Evolutionary conservation across 2,888 invertebrate species (phyloP).

Genomic region (Campaea margaritaria): DNA sequence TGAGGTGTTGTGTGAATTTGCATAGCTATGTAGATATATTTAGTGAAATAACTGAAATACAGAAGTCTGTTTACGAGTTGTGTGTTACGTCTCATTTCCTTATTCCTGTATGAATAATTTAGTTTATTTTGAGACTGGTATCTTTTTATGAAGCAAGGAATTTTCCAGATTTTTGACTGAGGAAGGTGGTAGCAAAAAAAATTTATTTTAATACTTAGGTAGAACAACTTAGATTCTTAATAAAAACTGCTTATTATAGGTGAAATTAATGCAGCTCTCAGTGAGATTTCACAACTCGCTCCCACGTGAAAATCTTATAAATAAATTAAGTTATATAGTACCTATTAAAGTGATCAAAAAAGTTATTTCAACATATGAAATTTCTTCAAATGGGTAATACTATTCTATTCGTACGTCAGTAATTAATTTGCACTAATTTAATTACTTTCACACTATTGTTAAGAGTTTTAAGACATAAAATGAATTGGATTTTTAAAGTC

Average conservation of each 20-base stretch:
- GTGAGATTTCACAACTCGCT: neutral
- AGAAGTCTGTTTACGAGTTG: slow-evolving; percentile 9
- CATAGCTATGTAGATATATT: slow-evolving; percentile 28
- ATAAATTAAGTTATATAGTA: neutral
- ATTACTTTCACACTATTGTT: slow-evolving; percentile 44
- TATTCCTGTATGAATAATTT: slow-evolving; percentile 11
- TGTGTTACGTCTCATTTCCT: slow-evolving; percentile 28
- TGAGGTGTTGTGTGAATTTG: slow-evolving; percentile 46
- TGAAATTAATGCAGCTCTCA: neutral
- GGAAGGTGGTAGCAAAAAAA: too few species aligned
- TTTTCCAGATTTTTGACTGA: too few species aligned
- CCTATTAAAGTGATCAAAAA: neutral
- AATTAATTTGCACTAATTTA: slow-evolving; percentile 38
- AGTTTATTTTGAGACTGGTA: neutral
- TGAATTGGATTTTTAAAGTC: slow-evolving; percentile 38
- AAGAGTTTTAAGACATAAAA: slow-evolving; percentile 19
- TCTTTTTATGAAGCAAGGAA: too few species aligned
- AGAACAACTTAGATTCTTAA: too few species aligned
- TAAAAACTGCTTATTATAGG: too few species aligned
- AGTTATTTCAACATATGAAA: slow-evolving; percentile 2
- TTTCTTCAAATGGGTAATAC: slow-evolving; percentile 7
- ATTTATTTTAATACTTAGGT: too few species aligned
- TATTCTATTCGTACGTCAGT: slow-evolving; percentile 2
- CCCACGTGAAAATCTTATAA: slow-evolving; percentile 22
- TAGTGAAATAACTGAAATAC: slow-evolving; percentile 19